Percentiles rank a stretch among this genome's conserved stretches.
These are phyloP conservation scores for Athene cunicularia DNA, from an alignment of 2,113 vertebrate genomes.

Conservation along the genomic window DNA sequence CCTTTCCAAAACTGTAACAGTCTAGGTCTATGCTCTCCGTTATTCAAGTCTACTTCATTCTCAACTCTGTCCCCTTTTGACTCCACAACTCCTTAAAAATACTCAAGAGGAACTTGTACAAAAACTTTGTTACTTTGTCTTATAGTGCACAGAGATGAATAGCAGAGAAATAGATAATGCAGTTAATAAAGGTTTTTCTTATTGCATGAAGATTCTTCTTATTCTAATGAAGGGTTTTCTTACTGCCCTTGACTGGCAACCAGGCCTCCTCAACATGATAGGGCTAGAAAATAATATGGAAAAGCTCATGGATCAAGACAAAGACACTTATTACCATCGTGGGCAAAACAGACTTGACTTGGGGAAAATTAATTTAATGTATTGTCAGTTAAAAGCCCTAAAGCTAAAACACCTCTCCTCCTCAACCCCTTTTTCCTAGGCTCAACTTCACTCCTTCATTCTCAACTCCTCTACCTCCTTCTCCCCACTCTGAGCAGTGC, in stretches of 20 bases:
- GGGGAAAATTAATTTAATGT: neutral
- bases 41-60: neutral
- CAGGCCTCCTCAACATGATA: neutral
- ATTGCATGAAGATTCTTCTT: neutral
- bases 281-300: neutral
- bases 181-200: neutral
- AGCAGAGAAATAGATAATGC: neutral
- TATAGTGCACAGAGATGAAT: neutral
- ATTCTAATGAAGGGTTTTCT: neutral
- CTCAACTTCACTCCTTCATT: neutral
- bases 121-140: neutral
- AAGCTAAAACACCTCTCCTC: neutral
- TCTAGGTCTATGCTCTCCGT: neutral
- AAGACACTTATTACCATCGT: neutral
- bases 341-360: neutral
- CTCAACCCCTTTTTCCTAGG: neutral
- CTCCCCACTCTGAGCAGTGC: neutral
- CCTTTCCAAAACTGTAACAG: neutral
- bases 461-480: neutral
- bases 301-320: neutral
- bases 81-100: neutral
- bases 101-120: neutral
- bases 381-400: neutral
- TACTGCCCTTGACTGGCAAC: neutral
- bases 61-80: neutral